Base-by-base conservation (phyloP, 1,140 invertebrate species). In the Pogonomyrmex californicus region DNA sequence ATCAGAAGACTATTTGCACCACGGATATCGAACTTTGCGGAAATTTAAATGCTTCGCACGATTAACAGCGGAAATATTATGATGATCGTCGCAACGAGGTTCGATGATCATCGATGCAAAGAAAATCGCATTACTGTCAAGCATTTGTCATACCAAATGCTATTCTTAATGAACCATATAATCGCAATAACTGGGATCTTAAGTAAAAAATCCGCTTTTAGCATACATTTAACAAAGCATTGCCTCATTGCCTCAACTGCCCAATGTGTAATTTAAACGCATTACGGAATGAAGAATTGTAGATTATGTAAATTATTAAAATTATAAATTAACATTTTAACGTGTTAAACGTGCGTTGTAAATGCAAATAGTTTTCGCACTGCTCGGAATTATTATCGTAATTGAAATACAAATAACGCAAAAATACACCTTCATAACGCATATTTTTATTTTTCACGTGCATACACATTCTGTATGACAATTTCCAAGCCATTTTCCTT, bases 111-210 rank as follows among this genome's bases (percentile, higher is more conserved):
- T 71, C 38, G 51, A 56, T 58, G 66, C 51, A 58, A 71, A 70
- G 65, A 60, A 58, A 47, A 71, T 82, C 51, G 38, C 14, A 73
- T 73, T 56, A 30, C 54, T 23, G 1, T 75, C 73, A 73, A 82
- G 79, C 73, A 73, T 58, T 54, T 60, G 41, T 58, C 41, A 17
- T 23, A 17, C 10, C 60, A 51, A 81, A 41, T 0, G 23, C 23
- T 54, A 23, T 30, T 60, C 30, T 9, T 82, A 47, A 73, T 23
- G 2, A 73, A 60, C 17, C 12, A 17, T 82, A 47, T 12, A 58
- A 71, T 82, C 38, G 66, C 41, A 54, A 44, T 54, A 79, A 65
- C 44, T 23, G 0, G 62, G 36, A 36, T 56, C 6, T 60, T 12
- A 33, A 82, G 12, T 70, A 17, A 81, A 4, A 81, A 54, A 14